A percentile compares a stretch with the other conserved stretches of the same genome.
phyloP scores from a whole-genome alignment of 1,140 invertebrate species.

The Penaeus chinensis region DNA sequence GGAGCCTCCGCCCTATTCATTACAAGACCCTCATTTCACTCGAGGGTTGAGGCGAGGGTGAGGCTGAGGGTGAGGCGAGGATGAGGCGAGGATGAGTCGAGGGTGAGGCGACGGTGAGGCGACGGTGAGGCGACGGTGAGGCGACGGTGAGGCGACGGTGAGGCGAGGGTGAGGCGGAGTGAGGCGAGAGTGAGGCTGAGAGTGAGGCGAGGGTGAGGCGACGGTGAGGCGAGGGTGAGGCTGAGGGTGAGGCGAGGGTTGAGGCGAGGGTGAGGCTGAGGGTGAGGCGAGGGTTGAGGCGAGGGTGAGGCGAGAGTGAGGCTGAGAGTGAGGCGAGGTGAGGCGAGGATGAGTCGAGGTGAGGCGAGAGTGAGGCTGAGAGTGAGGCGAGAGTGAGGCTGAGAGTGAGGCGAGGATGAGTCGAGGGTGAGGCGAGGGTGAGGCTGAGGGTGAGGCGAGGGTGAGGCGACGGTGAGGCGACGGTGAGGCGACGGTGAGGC shows the following conservation, averaged over 20 bases:
- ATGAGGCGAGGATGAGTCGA: not conserved
- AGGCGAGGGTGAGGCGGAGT: slow-evolving; percentile 7
- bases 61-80: not conserved
- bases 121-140: not conserved
- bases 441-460: not conserved
- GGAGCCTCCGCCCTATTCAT: too few species aligned
- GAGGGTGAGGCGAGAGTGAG: not conserved
- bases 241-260: not conserved
- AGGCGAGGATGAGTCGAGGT: not conserved
- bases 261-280: not conserved
- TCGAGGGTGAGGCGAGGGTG: slow-evolving; percentile 15
- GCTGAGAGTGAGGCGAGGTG: not conserved
- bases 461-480: not conserved
- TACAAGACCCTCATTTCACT: too few species aligned
- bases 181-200: not conserved
- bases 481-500: not conserved
- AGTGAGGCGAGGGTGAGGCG: not conserved
- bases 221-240: not conserved
- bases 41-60: slow-evolving; percentile 6
- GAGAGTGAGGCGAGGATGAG: too few species aligned
- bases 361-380: not conserved
- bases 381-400: not conserved
- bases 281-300: slow-evolving; percentile 12
- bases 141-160: slow-evolving; percentile 7
- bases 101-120: not conserved